These are phyloP conservation scores for Heliocidaris erythrogramma DNA, from an alignment of 35 echinoderm and acorn worm species.

Conservation along the genomic window DNA sequence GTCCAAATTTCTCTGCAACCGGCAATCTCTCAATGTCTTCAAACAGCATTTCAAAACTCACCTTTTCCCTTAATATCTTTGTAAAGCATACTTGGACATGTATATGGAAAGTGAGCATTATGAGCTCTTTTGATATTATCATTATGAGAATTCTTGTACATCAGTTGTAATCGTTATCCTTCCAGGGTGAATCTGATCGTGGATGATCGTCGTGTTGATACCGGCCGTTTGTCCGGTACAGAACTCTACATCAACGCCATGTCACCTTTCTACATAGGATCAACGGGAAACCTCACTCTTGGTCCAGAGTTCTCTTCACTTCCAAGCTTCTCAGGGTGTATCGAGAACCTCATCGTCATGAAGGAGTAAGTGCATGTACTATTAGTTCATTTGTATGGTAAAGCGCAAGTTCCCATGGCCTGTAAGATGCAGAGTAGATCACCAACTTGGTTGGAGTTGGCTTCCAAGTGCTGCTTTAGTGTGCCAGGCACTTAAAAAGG, in stretches of 20 bases:
- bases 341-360: slow-evolving; percentile 82
- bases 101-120: too few relatives aligned
- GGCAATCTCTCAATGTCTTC: too few relatives aligned
- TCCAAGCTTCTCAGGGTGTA: slow-evolving; percentile 69
- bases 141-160: not conserved
- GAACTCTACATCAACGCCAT: slow-evolving; percentile 50
- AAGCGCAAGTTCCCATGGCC: too few relatives aligned
- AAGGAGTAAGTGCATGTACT: slow-evolving; percentile 50
- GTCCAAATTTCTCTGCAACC: too few relatives aligned
- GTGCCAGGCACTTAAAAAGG: too few relatives aligned
- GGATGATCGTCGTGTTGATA: slow-evolving; percentile 56
- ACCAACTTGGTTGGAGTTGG: too few relatives aligned
- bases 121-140: not conserved
- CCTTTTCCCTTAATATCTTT: too few relatives aligned
- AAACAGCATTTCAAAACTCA: too few relatives aligned
- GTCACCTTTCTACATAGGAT: slow-evolving; percentile 71
- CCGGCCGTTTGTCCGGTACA: slow-evolving; percentile 53
- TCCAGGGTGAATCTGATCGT: slow-evolving; percentile 62
- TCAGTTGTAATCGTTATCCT: not conserved
- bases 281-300: slow-evolving; percentile 38
- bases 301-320: slow-evolving; percentile 40
- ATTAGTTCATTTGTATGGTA: too few relatives aligned
- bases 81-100: too few relatives aligned
- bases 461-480: too few relatives aligned
- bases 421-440: too few relatives aligned